Percentiles rank a stretch among this genome's conserved stretches.
Conservation (phyloP, 2,888 invertebrate genomes). For the Athetis lepigone region DNA sequence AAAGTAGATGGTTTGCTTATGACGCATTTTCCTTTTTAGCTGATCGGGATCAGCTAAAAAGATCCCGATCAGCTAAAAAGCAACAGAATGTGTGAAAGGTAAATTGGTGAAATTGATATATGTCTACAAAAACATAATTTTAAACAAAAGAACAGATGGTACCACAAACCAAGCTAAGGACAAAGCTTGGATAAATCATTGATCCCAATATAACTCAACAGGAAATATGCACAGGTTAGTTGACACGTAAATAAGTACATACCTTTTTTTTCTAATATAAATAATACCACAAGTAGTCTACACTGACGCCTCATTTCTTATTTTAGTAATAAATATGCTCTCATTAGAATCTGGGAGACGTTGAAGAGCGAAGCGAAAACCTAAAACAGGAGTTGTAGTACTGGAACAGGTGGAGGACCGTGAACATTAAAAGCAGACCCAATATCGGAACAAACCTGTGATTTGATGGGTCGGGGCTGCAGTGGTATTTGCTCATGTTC, state of each 20-base stretch:
- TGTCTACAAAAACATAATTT: not conserved
- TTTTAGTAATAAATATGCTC: slow-evolving; percentile 22
- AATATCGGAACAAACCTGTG: slow-evolving; percentile 38
- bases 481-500: slow-evolving; percentile 39
- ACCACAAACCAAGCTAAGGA: not conserved
- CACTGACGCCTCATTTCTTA: not conserved
- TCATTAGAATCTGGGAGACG: slow-evolving; percentile 44
- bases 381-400: slow-evolving; percentile 14
- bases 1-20: too few species aligned
- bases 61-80: too few species aligned
- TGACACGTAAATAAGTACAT: not conserved
- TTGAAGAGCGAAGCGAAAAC: slow-evolving; percentile 34
- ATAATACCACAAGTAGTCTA: not conserved
- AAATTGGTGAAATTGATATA: not conserved
- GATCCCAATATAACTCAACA: not conserved
- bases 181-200: not conserved
- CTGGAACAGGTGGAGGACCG: slow-evolving; percentile 43
- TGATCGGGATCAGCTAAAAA: too few species aligned
- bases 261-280: not conserved
- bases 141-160: slow-evolving; percentile 1
- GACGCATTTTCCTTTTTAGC: too few species aligned
- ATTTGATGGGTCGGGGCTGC: slow-evolving; percentile 36
- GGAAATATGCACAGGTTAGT: not conserved
- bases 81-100: too few species aligned
- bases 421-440: slow-evolving; percentile 35